phyloP scores from a whole-genome alignment of 2,797 vertebrate species.

The Botia almorhae region DNA sequence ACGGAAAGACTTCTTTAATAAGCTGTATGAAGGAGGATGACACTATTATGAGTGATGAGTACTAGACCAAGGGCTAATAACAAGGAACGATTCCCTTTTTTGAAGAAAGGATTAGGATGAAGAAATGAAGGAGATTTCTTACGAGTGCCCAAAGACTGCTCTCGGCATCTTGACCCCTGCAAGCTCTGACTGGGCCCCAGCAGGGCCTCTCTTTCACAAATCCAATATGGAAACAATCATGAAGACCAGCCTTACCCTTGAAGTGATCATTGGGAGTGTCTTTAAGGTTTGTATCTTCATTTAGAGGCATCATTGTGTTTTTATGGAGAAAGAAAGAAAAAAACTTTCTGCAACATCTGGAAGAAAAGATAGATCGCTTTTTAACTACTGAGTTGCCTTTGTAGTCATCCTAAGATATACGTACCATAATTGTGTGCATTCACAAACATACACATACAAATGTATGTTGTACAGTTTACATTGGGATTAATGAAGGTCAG shows the following conservation, averaged over 20 bases:
- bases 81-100: conserved; percentile 73
- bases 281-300: not conserved
- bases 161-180: conserved; percentile 67
- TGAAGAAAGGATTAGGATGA: conserved; percentile 76
- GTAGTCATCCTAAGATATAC: no score
- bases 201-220: conserved; percentile 63
- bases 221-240: conserved; percentile 78
- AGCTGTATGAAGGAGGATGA: conserved; percentile 78
- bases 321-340: conserved; percentile 2
- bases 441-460: no score
- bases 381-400: no score
- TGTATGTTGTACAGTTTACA: no score
- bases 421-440: no score
- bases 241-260: conserved; percentile 74
- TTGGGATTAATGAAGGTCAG: no score
- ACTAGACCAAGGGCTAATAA: conserved; percentile 70
- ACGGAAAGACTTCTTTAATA: conserved; percentile 76
- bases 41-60: conserved; percentile 76
- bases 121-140: conserved; percentile 66
- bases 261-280: conserved; percentile 62
- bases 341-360: not conserved
- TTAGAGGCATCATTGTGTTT: conserved; percentile 13
- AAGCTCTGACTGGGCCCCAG: conserved; percentile 37
- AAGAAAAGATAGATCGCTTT: not conserved
- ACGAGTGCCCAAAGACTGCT: conserved; percentile 74